These are phyloP conservation scores for Macrocentrus cingulum DNA, from an alignment of 1,140 invertebrate species.

Conservation along the genomic window DNA sequence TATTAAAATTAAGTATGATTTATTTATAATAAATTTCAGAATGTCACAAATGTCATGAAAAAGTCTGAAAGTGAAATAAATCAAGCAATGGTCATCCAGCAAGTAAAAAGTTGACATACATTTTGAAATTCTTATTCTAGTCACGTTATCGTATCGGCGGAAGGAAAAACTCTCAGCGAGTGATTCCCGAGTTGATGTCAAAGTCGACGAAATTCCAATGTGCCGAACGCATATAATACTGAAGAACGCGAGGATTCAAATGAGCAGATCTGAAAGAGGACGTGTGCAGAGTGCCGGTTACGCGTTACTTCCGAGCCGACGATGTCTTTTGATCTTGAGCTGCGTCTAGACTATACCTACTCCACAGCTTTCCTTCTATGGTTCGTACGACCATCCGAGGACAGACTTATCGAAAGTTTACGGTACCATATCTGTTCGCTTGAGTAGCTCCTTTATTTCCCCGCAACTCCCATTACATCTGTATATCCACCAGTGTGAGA, in stretches of 20 bases:
- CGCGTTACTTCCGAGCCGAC: constrained; percentile 45
- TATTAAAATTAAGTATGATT: no score
- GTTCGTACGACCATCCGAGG: not conserved
- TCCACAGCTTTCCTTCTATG: constrained; percentile 33
- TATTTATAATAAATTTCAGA: no score
- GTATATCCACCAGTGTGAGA: no score
- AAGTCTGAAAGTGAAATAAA: no score
- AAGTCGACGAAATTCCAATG: constrained; percentile 12
- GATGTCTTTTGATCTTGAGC: constrained; percentile 47
- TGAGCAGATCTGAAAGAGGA: constrained; percentile 19
- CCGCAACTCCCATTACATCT: not conserved
- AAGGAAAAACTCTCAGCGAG: not conserved
- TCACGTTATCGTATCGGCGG: no score
- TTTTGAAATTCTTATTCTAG: no score
- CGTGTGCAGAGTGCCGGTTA: constrained; percentile 25
- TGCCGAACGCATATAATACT: constrained; percentile 11
- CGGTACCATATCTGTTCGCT: constrained; percentile 28
- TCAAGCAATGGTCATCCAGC: no score
- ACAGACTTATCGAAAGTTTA: constrained; percentile 49
- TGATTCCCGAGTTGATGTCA: constrained; percentile 10
- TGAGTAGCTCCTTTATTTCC: not conserved
- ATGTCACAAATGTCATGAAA: no score
- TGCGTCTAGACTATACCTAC: constrained; percentile 47
- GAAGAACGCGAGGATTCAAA: constrained; percentile 4
- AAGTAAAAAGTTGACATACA: no score